Evolutionary conservation across 2,888 invertebrate genomes (phyloP).

Genomic region (Erebia palarica): DNA sequence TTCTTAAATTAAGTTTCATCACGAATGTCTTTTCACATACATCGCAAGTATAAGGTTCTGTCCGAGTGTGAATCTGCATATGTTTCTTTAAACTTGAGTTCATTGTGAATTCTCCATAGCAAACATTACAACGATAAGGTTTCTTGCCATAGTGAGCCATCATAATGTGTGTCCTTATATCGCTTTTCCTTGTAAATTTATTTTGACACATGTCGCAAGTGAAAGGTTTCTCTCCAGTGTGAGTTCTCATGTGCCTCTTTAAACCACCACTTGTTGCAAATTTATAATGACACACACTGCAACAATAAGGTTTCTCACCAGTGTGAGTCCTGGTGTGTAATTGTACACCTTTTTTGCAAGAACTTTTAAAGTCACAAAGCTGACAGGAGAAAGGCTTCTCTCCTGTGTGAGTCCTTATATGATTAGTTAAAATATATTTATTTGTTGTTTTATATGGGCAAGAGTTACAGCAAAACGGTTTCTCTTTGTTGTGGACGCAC

Average conservation of each 20-base stretch:
- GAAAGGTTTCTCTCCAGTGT: background rate
- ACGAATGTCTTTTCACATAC: background rate
- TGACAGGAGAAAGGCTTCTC: background rate
- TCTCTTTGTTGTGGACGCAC: background rate
- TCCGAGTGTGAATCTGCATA: background rate
- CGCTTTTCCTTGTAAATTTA: background rate
- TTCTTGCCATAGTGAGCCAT: background rate
- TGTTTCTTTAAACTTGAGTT: background rate
- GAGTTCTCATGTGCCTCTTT: background rate
- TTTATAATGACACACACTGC: background rate
- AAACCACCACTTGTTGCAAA: background rate
- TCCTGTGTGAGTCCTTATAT: background rate
- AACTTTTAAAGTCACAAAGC: background rate
- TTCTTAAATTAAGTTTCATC: background rate
- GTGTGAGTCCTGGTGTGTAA: background rate
- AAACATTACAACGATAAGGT: background rate
- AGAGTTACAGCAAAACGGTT: background rate
- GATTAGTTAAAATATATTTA: background rate
- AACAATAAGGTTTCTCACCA: background rate
- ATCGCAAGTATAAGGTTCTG: background rate
- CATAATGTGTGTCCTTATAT: background rate
- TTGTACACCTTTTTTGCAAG: background rate
- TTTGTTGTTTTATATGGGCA: background rate
- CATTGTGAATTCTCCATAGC: background rate
- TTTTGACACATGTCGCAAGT: background rate